Base-by-base conservation (phyloP, 2,113 vertebrate species). In the Microcebus murinus region DNA sequence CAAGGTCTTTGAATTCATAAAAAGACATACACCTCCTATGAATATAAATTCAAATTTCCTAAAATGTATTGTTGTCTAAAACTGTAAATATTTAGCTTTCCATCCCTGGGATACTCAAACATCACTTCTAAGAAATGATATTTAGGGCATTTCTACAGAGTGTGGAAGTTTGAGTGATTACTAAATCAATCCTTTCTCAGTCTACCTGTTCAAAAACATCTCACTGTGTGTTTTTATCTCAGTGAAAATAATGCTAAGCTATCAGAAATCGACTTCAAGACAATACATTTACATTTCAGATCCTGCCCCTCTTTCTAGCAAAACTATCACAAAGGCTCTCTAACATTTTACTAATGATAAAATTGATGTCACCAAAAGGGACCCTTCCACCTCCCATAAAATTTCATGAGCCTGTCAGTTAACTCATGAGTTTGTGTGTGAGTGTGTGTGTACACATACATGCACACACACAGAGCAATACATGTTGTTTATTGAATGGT, bases 281-380 rank as follows among this genome's bases (percentile, higher is more conserved):
- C 6, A 88, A 84, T n/a, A 34, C 1, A 61, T 63, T 95, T 67
- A 76, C 29, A 85, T 85, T 96, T 76, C 1, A 25, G 8, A 21
- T 67, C 27, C 12, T 48, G 1, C 13, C 13, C 23, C 14, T 83
- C 18, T 14, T 87, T 90, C 77, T 27, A 68, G 15, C 5, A 96
- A 90, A 94, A 68, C 55, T 70, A 94, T 74, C 18, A 63, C n/a
- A 81, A 80, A 77, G 34, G 13, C 13, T 87, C 63, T 92, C 27
- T 85, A 95, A 91, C 20, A 9, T 39, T 29, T 93, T 84, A 76
- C 67, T 89, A 74, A 27, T 65, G 94, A 85, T 77, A 57, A 94
- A 87, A 88, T n/a, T 76, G 17, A 57, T 50, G 4, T 71, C 48
- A 65, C 0, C 3, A 42, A 11, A 85, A 81, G 20, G 59, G 39